Base-by-base conservation (phyloP, 2,797 vertebrate genomes). In the Oreochromis mossambicus region DNA sequence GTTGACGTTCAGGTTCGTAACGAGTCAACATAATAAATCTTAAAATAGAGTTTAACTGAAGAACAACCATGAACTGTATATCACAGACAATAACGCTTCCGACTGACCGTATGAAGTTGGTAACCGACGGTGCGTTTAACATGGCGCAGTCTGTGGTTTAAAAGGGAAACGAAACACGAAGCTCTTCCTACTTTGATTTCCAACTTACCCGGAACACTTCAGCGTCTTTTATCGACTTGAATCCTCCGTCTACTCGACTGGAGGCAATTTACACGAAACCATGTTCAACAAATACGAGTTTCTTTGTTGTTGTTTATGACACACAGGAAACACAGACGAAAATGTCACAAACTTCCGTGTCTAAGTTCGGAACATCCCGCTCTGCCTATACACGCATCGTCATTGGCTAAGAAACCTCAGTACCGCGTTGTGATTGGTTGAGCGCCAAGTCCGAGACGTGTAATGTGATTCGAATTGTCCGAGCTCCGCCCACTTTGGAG, bases 281-380 rank as follows among this genome's bases (percentile, higher is more conserved):
- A 66, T 55, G n/a, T 84, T 21, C 14, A 43, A 55, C 7, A 1
- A 10, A 4, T 4, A 6, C 3, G 2, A 6, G 5, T 15, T 15
- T 12, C 5, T 17, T 32, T 50, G 13, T 21, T 29, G 5, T 77
- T 19, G 80, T 83, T 15, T 11, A 80, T 24, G 26, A 29, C 24
- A 38, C 2, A 15, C 50, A 13, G 5, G 2, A 10, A 61, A 48
- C 82, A 17, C n/a, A 46, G 2, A 17, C 52, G 3, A 7, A 36
- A 29, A 70, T 2, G 6, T 29, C 26, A 70, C 78, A 75, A 2
- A 92, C 92, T 95, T 95, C 94, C 94, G 86, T 17, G 41, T 86
- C 15, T 84, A 29, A 3, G 46, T 88, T 90, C 21, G 75, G 76
- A 94, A 50, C 81, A 83, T 94, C 94, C 93, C 96, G 96, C 96